Conservation (phyloP, 2,113 vertebrate species). For the Chionis minor region DNA sequence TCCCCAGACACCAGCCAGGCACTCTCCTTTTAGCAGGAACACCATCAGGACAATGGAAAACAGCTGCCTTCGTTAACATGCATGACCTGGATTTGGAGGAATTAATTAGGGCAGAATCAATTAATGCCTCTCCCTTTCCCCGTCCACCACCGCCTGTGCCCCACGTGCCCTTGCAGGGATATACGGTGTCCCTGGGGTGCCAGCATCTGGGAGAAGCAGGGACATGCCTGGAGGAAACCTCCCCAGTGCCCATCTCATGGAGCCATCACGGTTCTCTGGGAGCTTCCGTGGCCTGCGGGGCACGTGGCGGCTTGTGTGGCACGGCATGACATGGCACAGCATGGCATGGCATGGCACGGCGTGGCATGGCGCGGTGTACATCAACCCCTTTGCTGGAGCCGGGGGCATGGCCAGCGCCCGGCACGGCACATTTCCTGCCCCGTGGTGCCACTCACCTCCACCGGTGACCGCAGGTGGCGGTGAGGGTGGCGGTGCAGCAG, state of each 20-base stretch:
- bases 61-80: not conserved
- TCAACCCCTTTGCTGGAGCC: not conserved
- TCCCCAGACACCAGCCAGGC: too few species aligned
- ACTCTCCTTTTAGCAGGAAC: not conserved
- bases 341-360: fast-evolving
- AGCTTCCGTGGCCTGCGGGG: not conserved
- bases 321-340: not conserved
- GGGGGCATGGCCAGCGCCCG: not conserved
- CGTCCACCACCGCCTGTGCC: fast-evolving
- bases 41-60: not conserved
- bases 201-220: not conserved
- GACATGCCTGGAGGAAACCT: not conserved
- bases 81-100: constrained; percentile 32
- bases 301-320: fast-evolving
- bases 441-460: not conserved
- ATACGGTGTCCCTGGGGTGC: not conserved
- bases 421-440: not conserved
- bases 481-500: not conserved
- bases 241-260: not conserved
- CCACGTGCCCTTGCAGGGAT: not conserved
- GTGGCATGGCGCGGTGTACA: fast-evolving
- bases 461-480: not conserved
- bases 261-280: not conserved
- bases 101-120: constrained; percentile 39
- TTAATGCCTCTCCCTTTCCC: not conserved